phyloP scores from a whole-genome alignment of 2,888 invertebrate genomes.

The Leptopilina drosophilae region DNA sequence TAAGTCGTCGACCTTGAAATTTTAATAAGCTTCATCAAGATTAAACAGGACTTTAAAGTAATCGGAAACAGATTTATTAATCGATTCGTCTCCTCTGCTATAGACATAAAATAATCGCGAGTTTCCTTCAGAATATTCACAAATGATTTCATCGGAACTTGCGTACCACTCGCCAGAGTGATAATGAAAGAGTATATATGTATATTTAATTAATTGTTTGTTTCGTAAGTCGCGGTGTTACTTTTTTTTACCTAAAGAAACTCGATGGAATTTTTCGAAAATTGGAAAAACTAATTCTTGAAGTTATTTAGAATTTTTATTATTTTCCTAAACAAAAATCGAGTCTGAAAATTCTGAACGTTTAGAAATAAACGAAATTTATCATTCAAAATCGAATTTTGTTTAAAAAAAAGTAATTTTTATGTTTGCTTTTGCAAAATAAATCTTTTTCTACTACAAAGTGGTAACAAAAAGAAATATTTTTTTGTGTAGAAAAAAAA shows the following conservation, averaged over 20 bases:
- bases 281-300: not conserved
- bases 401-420: too few species aligned
- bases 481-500: too few species aligned
- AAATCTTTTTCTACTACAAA: too few species aligned
- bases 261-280: not conserved
- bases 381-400: too few species aligned
- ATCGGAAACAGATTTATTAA: constrained; percentile 26
- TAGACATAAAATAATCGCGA: not conserved
- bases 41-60: constrained; percentile 20
- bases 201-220: not conserved
- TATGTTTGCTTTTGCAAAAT: too few species aligned
- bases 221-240: not conserved
- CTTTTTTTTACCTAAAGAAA: not conserved
- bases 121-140: not conserved
- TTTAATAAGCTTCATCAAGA: constrained; percentile 29
- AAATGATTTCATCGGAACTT: constrained; percentile 8
- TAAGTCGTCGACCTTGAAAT: constrained; percentile 34
- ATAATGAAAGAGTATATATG: not conserved
- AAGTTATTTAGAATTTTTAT: not conserved
- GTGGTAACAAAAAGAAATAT: too few species aligned
- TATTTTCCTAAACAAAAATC: too few species aligned
- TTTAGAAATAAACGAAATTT: too few species aligned
- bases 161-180: not conserved
- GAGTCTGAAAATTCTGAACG: too few species aligned
- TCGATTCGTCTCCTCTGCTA: not conserved